A percentile compares a stretch with the other conserved stretches of the same genome.
Evolutionary conservation across 1,140 invertebrate species (phyloP).

Genomic region (Leguminivora glycinivorella): DNA sequence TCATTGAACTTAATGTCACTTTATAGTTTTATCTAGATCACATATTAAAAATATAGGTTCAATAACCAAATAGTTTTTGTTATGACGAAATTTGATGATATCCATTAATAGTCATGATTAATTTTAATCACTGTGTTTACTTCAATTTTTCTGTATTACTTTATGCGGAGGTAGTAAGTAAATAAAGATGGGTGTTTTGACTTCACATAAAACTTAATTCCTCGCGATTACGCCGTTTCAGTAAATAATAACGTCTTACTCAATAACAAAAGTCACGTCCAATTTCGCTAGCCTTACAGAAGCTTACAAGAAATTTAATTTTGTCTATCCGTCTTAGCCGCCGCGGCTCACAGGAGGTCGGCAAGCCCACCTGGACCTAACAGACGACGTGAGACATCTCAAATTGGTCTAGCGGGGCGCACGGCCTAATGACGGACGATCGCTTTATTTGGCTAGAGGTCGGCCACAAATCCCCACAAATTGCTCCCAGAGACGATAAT

Average conservation of each 20-base stretch:
- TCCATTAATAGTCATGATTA: too few species aligned
- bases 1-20: too few species aligned
- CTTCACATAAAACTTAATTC: too few species aligned
- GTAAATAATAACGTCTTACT: background rate
- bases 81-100: too few species aligned
- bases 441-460: slow-evolving; percentile 50
- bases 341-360: background rate
- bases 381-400: slow-evolving; percentile 27
- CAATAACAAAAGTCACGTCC: background rate
- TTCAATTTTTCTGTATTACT: too few species aligned
- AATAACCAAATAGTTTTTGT: too few species aligned
- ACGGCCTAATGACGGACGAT: slow-evolving; percentile 43
- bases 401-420: slow-evolving; percentile 35
- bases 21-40: too few species aligned
- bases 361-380: background rate
- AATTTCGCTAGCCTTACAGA: background rate
- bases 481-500: slow-evolving; percentile 65
- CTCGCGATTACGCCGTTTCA: too few species aligned
- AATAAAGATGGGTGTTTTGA: too few species aligned
- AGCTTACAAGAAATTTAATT: slow-evolving; percentile 13
- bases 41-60: too few species aligned
- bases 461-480: slow-evolving; percentile 67
- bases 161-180: too few species aligned
- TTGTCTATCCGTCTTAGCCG: background rate
- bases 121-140: too few species aligned